Base-by-base conservation (phyloP, 2,888 invertebrate species). In the Aleiodes leptofemur region DNA sequence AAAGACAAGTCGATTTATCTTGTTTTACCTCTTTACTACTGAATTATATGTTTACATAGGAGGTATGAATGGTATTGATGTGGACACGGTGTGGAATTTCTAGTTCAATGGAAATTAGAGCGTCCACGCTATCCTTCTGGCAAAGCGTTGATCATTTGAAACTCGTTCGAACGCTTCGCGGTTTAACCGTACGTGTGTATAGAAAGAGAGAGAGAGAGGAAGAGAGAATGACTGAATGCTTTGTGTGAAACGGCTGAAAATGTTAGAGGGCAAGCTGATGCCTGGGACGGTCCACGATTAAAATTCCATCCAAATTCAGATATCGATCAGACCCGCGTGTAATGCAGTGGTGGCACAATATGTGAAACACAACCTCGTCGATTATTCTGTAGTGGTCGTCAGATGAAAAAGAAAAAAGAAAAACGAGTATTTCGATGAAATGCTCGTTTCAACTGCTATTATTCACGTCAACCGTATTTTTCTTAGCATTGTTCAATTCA, bases 241-340 rank as follows among this genome's bases (percentile, higher is more conserved):
- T 43, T 48, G 14, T 64, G 43, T 48, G 64, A 43, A 43, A 16
- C 16, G 23, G 6, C 48, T 16, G 43, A 64, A 64, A 64, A 43
- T 48, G 43, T 48, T 64, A 43, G 11, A 48, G 48, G 13, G 16
- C 64, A 16, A 43, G 56, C 13, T 59, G 72, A 64, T 77, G 59
- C 48, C 69, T 56, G 69, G 51, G 31, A 59, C 61, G 69, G 76
- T 77, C 9, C 11, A 55, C 76, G 72, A 78, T 76, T 79, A 78
- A 76, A 79, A 79, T 77, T 79, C 77, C 78, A 74, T 53, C 70
- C 59, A 72, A 76, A 78, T 77, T 55, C 57, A 56, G 23, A 68
- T 72, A 69, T 74, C 75, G 51, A 74, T 72, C 43, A 55, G 56
- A 75, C 61, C 38, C 16, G 68, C 51, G 51, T 55, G 53, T 55